These are phyloP conservation scores for Eilema griseolum DNA, from an alignment of 2,888 invertebrate species.

Conservation along the genomic window DNA sequence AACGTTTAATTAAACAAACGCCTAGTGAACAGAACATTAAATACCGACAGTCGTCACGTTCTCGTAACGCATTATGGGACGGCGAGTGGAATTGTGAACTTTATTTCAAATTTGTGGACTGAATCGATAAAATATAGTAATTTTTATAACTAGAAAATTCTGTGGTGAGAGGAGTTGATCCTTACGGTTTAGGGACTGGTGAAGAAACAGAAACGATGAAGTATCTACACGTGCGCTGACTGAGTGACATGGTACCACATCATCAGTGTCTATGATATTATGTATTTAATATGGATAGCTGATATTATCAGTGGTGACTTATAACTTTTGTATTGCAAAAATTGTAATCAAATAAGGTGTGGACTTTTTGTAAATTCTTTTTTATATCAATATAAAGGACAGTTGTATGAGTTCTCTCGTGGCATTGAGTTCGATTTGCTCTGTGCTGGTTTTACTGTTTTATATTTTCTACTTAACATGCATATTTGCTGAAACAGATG, in stretches of 20 bases:
- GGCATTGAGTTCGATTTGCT: slow-evolving; percentile 74
- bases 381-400: slow-evolving; percentile 75
- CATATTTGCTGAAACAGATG: slow-evolving; percentile 38
- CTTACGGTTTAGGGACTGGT: slow-evolving; percentile 78
- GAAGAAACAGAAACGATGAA: slow-evolving; percentile 67
- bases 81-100: slow-evolving; percentile 83
- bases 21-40: slow-evolving; percentile 85
- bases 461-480: slow-evolving; percentile 40
- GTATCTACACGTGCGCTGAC: slow-evolving; percentile 71
- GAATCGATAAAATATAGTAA: slow-evolving; percentile 82
- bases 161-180: slow-evolving; percentile 86
- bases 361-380: slow-evolving; percentile 85
- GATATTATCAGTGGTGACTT: slow-evolving; percentile 73
- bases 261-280: slow-evolving; percentile 66
- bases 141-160: slow-evolving; percentile 85
- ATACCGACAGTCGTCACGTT: slow-evolving; percentile 67
- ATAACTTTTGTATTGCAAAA: slow-evolving; percentile 82
- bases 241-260: slow-evolving; percentile 69
- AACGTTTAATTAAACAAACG: slow-evolving; percentile 82
- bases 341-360: slow-evolving; percentile 81
- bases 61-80: slow-evolving; percentile 67
- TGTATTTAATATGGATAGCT: slow-evolving; percentile 60
- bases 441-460: slow-evolving; percentile 44
- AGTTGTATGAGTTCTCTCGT: slow-evolving; percentile 82
- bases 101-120: slow-evolving; percentile 86